Conservation (phyloP, 2,888 invertebrate species). For the Tanytarsus gracilentus region DNA sequence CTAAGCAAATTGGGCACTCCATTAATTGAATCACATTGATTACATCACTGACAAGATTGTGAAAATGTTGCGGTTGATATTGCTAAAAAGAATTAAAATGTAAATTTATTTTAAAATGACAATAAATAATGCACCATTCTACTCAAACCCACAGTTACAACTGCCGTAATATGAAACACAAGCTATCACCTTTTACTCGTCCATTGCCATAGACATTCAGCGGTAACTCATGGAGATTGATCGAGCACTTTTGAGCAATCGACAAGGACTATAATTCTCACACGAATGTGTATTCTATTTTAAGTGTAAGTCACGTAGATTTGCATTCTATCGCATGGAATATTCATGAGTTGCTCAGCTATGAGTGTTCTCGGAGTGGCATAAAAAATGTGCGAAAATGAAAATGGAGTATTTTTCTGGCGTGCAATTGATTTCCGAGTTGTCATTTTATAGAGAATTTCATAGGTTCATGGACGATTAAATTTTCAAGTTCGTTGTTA, state of each 20-base stretch:
- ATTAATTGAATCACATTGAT: conserved; percentile 45
- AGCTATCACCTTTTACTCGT: too few species aligned
- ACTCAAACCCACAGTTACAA: conserved; percentile 29
- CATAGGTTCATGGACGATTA: too few species aligned
- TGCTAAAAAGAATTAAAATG: conserved; percentile 6
- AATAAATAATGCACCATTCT: background rate
- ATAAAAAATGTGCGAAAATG: too few species aligned
- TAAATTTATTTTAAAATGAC: background rate
- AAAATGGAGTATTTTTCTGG: background rate
- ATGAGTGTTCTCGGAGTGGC: conserved; percentile 17
- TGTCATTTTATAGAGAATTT: too few species aligned
- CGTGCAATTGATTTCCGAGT: too few species aligned
- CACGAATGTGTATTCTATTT: too few species aligned
- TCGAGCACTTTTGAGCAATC: too few species aligned
- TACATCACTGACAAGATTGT: conserved; percentile 44
- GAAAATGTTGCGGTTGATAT: conserved; percentile 36
- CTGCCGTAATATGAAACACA: conserved; percentile 29
- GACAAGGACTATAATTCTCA: too few species aligned
- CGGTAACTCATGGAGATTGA: too few species aligned
- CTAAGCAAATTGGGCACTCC: conserved; percentile 47
- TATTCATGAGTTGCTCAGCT: conserved; percentile 29
- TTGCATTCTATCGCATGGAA: conserved; percentile 29
- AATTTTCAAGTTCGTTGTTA: too few species aligned
- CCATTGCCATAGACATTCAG: too few species aligned
- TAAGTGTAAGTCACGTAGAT: conserved; percentile 30